phyloP scores from a whole-genome alignment of 2,888 invertebrate genomes.

The Glyphotaelius pellucidus region DNA sequence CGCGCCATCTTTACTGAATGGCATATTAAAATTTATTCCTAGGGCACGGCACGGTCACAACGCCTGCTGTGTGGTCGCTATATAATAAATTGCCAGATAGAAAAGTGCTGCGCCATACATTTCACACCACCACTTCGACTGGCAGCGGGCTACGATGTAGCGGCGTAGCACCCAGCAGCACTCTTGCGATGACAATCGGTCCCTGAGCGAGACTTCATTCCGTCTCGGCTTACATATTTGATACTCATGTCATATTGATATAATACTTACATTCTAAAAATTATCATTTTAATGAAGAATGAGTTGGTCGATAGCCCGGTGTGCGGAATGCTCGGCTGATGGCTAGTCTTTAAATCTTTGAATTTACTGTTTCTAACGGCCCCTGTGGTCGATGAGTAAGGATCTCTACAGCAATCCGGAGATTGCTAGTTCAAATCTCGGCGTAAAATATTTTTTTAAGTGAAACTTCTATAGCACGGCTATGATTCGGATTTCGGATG shows the following conservation, averaged over 20 bases:
- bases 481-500: too few species aligned
- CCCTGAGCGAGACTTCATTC: background rate
- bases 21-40: slow-evolving; percentile 62
- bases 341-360: too few species aligned
- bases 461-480: too few species aligned
- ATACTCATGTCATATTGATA: background rate
- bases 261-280: background rate
- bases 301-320: background rate
- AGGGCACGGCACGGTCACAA: slow-evolving; percentile 52
- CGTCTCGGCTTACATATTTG: too few species aligned
- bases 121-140: background rate
- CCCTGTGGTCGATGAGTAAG: too few species aligned
- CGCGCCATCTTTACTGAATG: slow-evolving; percentile 60
- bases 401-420: too few species aligned
- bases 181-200: background rate
- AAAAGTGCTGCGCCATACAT: slow-evolving; percentile 58
- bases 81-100: slow-evolving; percentile 61
- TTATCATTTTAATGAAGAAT: background rate
- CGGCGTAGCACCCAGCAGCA: background rate
- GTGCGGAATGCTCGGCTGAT: background rate
- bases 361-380: too few species aligned
- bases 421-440: too few species aligned
- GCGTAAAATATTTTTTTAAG: too few species aligned
- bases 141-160: background rate
- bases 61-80: slow-evolving; percentile 54